phyloP scores from a whole-genome alignment of 2,113 vertebrate species.

The Forbesichthys agassizii region DNA sequence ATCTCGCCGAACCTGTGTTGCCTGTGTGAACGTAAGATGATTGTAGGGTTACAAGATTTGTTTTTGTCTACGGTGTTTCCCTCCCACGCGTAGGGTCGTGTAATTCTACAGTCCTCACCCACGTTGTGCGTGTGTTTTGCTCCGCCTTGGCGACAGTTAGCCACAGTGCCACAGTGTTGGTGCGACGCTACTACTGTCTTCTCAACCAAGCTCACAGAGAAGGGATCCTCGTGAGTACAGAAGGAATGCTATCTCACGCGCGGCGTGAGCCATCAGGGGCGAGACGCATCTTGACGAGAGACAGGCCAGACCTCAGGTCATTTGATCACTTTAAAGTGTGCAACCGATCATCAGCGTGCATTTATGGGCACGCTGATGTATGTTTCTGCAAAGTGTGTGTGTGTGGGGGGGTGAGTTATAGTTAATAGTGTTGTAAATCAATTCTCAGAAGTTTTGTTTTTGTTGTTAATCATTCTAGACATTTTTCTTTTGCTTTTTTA shows the following conservation, averaged over 20 bases:
- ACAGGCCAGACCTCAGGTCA: conserved; percentile 73
- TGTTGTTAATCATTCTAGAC: background rate
- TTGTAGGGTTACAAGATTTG: background rate
- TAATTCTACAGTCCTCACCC: conserved; percentile 47
- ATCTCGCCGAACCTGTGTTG: background rate
- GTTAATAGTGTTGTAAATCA: too few relatives aligned
- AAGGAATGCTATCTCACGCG: conserved; percentile 40
- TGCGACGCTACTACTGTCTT: conserved; percentile 66
- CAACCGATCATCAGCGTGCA: conserved; percentile 61
- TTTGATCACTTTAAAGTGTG: conserved; percentile 74
- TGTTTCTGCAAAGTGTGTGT: conserved; percentile 55
- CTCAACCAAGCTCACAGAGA: conserved; percentile 63
- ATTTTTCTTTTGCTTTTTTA: background rate
- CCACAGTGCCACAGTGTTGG: conserved; percentile 61
- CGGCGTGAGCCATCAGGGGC: conserved; percentile 43
- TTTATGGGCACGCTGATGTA: conserved; percentile 54
- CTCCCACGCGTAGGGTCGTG: conserved; percentile 26
- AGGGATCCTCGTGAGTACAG: conserved; percentile 52
- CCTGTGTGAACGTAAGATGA: background rate
- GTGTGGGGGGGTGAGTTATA: too few relatives aligned
- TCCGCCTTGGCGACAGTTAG: conserved; percentile 34
- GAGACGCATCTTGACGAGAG: conserved; percentile 59
- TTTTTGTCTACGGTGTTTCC: conserved; percentile 2
- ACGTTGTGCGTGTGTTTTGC: conserved; percentile 15
- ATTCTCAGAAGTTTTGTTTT: too few relatives aligned